Evolutionary conservation across 1,140 invertebrate species (phyloP).

Genomic region (Drosophila eugracilis): DNA sequence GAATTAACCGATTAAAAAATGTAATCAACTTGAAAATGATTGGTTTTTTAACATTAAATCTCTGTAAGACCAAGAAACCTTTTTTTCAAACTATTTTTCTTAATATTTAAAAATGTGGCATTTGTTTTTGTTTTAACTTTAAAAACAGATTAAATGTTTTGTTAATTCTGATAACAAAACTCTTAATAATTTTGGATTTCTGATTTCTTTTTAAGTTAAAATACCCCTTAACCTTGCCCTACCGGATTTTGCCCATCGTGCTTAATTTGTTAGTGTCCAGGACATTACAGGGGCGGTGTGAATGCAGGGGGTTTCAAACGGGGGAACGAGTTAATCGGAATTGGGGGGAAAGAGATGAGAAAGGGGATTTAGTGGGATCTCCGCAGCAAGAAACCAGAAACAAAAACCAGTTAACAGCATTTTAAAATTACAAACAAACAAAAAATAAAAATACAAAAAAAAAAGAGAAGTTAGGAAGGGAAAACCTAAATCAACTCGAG

Average conservation of each 20-base stretch:
- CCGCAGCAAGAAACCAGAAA: conserved; percentile 27
- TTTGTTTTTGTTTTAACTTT: not conserved
- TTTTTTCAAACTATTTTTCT: too few species aligned
- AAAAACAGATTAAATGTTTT: not conserved
- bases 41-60: too few species aligned
- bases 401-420: conserved; percentile 56
- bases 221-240: not conserved
- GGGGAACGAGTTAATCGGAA: conserved; percentile 28
- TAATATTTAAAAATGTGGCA: not conserved
- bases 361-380: not conserved
- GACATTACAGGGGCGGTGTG: conserved; percentile 1
- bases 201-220: not conserved
- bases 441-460: too few species aligned
- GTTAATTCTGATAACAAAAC: too few species aligned
- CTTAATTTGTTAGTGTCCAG: conserved; percentile 14
- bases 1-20: too few species aligned
- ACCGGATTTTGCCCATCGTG: conserved; percentile 1
- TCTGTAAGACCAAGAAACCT: too few species aligned
- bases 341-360: not conserved
- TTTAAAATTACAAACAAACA: conserved; percentile 74
- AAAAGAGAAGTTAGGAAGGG: too few species aligned
- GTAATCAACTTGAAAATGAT: too few species aligned
- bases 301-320: not conserved
- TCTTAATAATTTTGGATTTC: not conserved
- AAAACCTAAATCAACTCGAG: conserved; percentile 67